These are phyloP conservation scores for Cheilosia pagana DNA, from an alignment of 2,888 invertebrate species.

Conservation along the genomic window DNA sequence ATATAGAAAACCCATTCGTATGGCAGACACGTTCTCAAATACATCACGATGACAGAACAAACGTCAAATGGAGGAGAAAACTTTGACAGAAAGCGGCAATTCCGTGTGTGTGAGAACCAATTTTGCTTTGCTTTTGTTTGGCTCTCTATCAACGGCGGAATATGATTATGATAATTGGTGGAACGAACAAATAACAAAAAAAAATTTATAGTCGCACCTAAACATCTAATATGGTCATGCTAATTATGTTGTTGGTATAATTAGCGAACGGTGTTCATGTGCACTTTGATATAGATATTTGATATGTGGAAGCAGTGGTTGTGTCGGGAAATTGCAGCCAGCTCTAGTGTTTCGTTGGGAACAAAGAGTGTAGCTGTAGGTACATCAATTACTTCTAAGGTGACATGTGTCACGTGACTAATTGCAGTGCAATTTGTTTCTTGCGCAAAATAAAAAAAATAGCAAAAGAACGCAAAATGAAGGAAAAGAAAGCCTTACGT, in stretches of 20 bases:
- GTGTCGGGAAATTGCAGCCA: neutral
- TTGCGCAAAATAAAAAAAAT: neutral
- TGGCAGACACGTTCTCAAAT: constrained; percentile 8
- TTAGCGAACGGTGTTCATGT: constrained; percentile 6
- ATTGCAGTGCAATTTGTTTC: constrained; percentile 57
- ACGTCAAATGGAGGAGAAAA: constrained; percentile 19
- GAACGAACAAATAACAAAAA: neutral
- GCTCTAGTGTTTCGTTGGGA: constrained; percentile 6
- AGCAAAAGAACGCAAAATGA: neutral
- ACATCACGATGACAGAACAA: constrained; percentile 21
- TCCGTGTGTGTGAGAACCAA: constrained; percentile 18
- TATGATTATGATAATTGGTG: constrained; percentile 41
- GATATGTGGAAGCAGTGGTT: neutral
- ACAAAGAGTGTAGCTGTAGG: constrained; percentile 11
- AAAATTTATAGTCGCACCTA: constrained; percentile 24
- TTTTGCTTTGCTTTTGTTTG: constrained; percentile 16
- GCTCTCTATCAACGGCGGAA: constrained; percentile 5
- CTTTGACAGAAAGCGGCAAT: constrained; percentile 25
- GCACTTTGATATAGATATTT: constrained; percentile 16
- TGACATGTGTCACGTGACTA: constrained; percentile 72
- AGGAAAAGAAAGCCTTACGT: constrained; percentile 38
- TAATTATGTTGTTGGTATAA: constrained; percentile 60
- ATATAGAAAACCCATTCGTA: constrained; percentile 8
- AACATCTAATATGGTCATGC: constrained; percentile 39
- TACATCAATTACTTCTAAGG: constrained; percentile 56